Conservation (phyloP, 1,140 invertebrate species). For the Pseudachorutes palmiensis region DNA sequence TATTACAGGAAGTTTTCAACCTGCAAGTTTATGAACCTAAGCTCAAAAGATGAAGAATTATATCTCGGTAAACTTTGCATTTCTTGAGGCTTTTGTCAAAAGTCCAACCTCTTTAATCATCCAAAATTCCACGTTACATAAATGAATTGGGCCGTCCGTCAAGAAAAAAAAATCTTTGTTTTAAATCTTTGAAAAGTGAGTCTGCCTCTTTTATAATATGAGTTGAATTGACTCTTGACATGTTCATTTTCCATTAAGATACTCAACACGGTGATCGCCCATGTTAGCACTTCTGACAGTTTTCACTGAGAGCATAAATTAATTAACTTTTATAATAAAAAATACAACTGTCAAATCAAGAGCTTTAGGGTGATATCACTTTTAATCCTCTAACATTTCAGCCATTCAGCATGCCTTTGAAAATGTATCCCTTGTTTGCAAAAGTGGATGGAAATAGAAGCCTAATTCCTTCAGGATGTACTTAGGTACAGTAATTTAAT, state of each 20-base stretch:
- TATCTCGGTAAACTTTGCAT: no score
- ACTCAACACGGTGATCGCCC: not conserved
- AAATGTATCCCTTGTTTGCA: not conserved
- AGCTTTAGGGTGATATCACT: not conserved
- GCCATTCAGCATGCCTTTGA: not conserved
- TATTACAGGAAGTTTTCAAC: no score
- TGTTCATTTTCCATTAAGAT: conserved; percentile 1
- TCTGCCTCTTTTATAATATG: not conserved
- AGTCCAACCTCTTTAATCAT: not conserved
- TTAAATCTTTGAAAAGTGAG: not conserved
- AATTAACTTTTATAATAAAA: conserved; percentile 2
- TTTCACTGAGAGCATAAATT: not conserved
- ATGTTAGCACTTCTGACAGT: not conserved
- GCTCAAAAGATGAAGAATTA: no score
- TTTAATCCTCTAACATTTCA: not conserved
- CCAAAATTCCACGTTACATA: not conserved
- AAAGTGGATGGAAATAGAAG: no score
- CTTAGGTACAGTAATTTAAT: no score
- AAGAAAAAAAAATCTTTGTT: not conserved
- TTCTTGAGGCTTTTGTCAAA: not conserved
- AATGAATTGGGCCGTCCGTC: not conserved
- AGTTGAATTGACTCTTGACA: conserved; percentile 7
- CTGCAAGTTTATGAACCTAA: no score
- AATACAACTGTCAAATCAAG: not conserved
- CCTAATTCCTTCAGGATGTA: no score